A percentile compares a stretch with the other conserved stretches of the same genome.
Evolutionary conservation across 1,140 invertebrate genomes (phyloP).

Genomic region (Polypedilum vanderplanki): DNA sequence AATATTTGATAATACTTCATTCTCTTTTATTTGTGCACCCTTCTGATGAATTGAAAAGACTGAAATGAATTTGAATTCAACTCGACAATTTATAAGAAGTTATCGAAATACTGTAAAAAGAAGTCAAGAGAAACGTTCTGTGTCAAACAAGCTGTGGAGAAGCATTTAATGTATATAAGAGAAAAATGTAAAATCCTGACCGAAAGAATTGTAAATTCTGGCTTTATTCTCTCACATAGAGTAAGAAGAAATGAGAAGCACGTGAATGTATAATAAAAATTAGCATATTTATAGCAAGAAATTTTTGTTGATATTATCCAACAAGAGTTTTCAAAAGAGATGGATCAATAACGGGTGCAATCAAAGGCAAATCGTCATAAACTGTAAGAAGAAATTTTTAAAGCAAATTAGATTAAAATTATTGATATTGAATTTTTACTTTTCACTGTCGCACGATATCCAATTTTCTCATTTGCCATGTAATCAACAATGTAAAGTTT

Average conservation of each 20-base stretch:
- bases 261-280: neutral
- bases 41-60: no score
- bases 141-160: no score
- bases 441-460: neutral
- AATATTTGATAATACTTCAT: no score
- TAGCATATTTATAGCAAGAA: neutral
- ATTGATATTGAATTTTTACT: neutral
- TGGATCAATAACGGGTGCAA: neutral
- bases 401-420: neutral
- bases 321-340: neutral
- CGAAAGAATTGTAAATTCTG: no score
- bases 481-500: conserved; percentile 14
- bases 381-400: neutral
- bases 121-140: no score
- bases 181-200: no score
- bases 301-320: neutral
- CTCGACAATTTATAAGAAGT: no score
- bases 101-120: no score
- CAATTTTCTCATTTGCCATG: neutral
- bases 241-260: neutral
- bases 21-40: no score
- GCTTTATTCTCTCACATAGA: no score
- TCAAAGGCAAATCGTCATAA: neutral
- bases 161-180: no score
- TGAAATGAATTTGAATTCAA: no score